Evolutionary conservation across 2,888 invertebrate genomes (phyloP).

Genomic region (Hipparchia sbordonii): DNA sequence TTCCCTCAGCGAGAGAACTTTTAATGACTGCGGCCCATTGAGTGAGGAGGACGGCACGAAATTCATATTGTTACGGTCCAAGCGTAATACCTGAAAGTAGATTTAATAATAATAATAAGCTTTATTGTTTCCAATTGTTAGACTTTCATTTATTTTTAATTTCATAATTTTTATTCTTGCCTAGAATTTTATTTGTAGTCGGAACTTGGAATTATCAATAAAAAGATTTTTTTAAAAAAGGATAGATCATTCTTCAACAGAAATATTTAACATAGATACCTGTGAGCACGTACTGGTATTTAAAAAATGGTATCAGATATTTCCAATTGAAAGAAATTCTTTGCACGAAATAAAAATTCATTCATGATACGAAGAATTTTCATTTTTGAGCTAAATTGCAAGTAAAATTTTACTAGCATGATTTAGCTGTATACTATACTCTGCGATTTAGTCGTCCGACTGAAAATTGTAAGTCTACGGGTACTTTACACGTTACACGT

Average conservation of each 20-base stretch:
- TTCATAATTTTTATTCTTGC: conserved; percentile 25
- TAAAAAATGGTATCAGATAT: not conserved
- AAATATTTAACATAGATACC: not conserved
- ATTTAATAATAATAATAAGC: not conserved
- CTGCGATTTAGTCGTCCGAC: too few relatives aligned
- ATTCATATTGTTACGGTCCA: conserved; percentile 91
- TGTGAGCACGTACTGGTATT: not conserved
- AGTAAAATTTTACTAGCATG: too few relatives aligned
- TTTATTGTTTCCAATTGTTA: too few relatives aligned
- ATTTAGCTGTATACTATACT: too few relatives aligned
- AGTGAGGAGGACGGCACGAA: conserved; percentile 90
- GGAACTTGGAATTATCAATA: not conserved
- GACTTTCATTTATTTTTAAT: too few relatives aligned
- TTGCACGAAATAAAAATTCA: too few relatives aligned
- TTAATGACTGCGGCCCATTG: conserved; percentile 90
- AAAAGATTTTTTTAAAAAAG: not conserved
- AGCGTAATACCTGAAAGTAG: conserved; percentile 86
- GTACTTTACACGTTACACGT: too few relatives aligned
- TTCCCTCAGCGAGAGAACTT: conserved; percentile 87
- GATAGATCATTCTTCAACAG: not conserved
- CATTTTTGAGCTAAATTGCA: too few relatives aligned
- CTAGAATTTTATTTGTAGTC: conserved; percentile 29
- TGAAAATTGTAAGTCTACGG: too few relatives aligned
- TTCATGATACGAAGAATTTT: too few relatives aligned
- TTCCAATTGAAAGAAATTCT: not conserved